phyloP scores from a whole-genome alignment of 2,888 invertebrate species.

The Leptinotarsa tumamoca region DNA sequence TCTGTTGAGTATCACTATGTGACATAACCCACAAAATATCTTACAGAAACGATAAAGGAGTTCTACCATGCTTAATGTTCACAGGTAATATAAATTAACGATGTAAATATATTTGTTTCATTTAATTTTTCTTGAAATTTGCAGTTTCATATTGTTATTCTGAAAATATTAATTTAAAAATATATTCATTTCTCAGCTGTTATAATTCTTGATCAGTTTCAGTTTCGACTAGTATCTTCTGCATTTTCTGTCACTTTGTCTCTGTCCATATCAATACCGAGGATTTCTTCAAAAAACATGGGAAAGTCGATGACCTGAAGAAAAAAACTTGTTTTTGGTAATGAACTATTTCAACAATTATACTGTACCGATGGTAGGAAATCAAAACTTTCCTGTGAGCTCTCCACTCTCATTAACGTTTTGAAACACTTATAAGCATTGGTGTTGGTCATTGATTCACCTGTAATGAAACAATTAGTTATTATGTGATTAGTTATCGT shows the following conservation, averaged over 20 bases:
- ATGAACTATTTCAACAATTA: no score
- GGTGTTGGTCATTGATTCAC: constrained; percentile 52
- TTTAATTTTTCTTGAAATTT: no score
- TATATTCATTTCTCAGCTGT: no score
- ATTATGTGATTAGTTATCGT: background rate
- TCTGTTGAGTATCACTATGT: no score
- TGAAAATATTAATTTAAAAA: no score
- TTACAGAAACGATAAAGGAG: no score
- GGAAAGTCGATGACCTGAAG: constrained; percentile 39
- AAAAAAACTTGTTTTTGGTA: constrained; percentile 18
- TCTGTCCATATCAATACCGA: constrained; percentile 68
- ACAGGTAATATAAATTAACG: no score
- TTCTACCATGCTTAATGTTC: no score
- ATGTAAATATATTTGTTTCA: no score
- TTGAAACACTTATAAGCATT: constrained; percentile 54
- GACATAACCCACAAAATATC: no score
- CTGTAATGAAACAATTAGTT: constrained; percentile 44
- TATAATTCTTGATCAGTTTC: background rate
- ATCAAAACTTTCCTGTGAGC: constrained; percentile 48
- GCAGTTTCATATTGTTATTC: no score
- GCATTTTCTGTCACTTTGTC: constrained; percentile 38
- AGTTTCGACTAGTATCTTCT: constrained; percentile 13
- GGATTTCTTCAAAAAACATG: constrained; percentile 67
- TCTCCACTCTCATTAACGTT: constrained; percentile 51
- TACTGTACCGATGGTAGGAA: constrained; percentile 57